Base-by-base conservation (phyloP, 1,140 invertebrate genomes). In the Heliconius congener region DNA sequence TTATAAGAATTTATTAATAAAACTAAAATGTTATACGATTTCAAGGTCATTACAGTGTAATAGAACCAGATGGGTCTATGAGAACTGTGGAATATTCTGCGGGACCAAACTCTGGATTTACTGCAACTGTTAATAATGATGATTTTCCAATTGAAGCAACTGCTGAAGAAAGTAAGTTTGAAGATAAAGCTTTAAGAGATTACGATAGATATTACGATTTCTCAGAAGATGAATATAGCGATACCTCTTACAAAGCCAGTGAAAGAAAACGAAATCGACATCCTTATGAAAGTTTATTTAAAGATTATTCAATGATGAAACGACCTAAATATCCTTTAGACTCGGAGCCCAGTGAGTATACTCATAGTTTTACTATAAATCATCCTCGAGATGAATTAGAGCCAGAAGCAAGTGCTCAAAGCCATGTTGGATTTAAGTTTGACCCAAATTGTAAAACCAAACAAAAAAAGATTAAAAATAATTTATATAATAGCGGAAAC, bases 61-160 rank as follows among this genome's bases (percentile, higher is more conserved):
- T 95, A 84, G 93, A 95, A 85, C 91, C 95, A 37, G 95, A 95
- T 83, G 95, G 95, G 19, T 93, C 93, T 73, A 88, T 92, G 76
- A 89, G 94, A 81, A 90, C 93, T 81, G 95, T 95, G 72, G 91
- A 95, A 78, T 95, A 95, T 83, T 92, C 93, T 27, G 92, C 94
- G 42, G 92, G 95, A 70, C 91, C 93, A 27, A 87, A 90, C 34
- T 90, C 85, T 79, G 94, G 94, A 74, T 94, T 94, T 77, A 87
- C 85, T 77, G 90, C 90, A 71, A 82, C 86, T 46, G 86, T 91
- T 19, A 93, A 91, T 80, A 93, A 86, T 80, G 87, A 92, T 77
- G 82, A 73, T 27, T 66, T 50, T 74, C 78, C 78, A 46, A 50
- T 77, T 73, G 76, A 81, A 70, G 60, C 73, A 76, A 57, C 73